A percentile compares a stretch with the other conserved stretches of the same genome.
Evolutionary conservation across 2,888 invertebrate species (phyloP).

Genomic region (Argyresthia goedartella): DNA sequence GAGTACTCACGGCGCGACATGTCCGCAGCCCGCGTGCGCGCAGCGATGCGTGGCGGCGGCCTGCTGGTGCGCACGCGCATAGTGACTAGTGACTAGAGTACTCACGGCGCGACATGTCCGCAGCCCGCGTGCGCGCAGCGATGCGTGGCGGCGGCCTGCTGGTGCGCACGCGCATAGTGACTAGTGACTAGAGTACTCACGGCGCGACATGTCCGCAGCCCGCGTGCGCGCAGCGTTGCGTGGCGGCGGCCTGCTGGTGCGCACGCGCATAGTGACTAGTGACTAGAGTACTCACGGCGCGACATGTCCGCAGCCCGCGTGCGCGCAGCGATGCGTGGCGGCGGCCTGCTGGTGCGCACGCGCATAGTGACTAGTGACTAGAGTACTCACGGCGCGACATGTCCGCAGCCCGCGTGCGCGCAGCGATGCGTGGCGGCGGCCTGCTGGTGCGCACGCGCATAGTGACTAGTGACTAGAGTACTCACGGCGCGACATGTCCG

Average conservation of each 20-base stretch:
- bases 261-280: constrained; percentile 44
- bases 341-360: constrained; percentile 28
- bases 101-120: neutral
- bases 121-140: constrained; percentile 18
- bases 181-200: constrained; percentile 32
- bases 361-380: constrained; percentile 46
- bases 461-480: constrained; percentile 20
- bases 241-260: constrained; percentile 30
- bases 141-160: constrained; percentile 30
- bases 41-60: constrained; percentile 35
- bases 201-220: neutral
- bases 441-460: constrained; percentile 30
- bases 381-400: too few species aligned
- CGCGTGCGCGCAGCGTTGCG: constrained; percentile 24
- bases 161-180: constrained; percentile 38
- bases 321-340: constrained; percentile 32
- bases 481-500: neutral
- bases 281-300: too few species aligned
- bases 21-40: neutral
- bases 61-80: constrained; percentile 30
- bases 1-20: neutral
- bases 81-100: constrained; percentile 43
- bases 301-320: constrained; percentile 41
- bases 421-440: constrained; percentile 31
- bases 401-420: constrained; percentile 36